Conservation (phyloP, 2,888 invertebrate species). For the Copidosoma aretas region DNA sequence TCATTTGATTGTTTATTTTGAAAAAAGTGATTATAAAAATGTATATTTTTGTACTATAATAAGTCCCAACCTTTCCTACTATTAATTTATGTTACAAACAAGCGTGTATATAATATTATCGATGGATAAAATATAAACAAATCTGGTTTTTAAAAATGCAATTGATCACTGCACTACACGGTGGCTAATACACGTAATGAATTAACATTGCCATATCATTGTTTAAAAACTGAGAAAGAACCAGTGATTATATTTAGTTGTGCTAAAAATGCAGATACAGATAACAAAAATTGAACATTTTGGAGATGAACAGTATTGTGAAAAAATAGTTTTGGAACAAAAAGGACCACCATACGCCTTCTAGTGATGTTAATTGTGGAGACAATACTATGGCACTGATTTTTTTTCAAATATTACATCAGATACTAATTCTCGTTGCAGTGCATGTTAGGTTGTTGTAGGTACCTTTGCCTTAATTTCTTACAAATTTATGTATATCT, state of each 20-base stretch:
- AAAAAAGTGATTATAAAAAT: constrained; percentile 41
- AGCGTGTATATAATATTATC: constrained; percentile 42
- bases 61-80: constrained; percentile 35
- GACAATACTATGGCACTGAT: background rate
- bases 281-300: constrained; percentile 30
- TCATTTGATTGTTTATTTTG: constrained; percentile 35
- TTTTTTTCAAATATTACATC: background rate
- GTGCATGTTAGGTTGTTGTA: constrained; percentile 4
- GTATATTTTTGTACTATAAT: constrained; percentile 57
- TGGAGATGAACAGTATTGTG: constrained; percentile 19
- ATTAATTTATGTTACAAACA: constrained; percentile 49
- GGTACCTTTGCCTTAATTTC: constrained; percentile 14
- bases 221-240: constrained; percentile 29
- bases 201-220: constrained; percentile 35
- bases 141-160: constrained; percentile 25
- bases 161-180: constrained; percentile 31
- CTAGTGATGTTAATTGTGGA: background rate
- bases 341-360: constrained; percentile 35
- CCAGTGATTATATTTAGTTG: constrained; percentile 30
- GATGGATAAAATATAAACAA: constrained; percentile 16
- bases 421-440: too few species aligned
- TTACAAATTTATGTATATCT: background rate
- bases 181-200: constrained; percentile 32
- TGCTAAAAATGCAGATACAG: constrained; percentile 10
- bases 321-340: background rate